phyloP scores from a whole-genome alignment of 2,888 invertebrate species.

The Invenusta paracnida region DNA sequence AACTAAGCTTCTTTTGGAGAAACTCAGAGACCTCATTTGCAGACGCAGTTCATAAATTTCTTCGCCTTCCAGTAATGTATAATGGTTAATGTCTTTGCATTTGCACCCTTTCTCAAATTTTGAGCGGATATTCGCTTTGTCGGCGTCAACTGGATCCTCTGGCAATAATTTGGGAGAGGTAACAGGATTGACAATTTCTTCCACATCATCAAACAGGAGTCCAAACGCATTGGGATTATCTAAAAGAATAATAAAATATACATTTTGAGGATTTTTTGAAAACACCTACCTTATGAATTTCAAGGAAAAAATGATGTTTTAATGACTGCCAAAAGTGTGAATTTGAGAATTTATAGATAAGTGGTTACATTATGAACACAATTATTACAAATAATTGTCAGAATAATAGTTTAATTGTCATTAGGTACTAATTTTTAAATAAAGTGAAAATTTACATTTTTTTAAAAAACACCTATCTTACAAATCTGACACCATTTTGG shows the following conservation, averaged over 20 bases:
- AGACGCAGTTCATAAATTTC: not conserved
- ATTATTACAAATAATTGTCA: not conserved
- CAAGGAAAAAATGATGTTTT: not conserved
- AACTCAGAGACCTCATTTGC: constrained; percentile 9
- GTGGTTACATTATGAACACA: not conserved
- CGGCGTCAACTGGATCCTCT: not conserved
- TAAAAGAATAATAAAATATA: constrained; percentile 4
- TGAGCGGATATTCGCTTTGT: not conserved
- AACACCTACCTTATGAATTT: not conserved
- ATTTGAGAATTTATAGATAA: not conserved
- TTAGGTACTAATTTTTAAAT: not conserved
- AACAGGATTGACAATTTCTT: not conserved
- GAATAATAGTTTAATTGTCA: not conserved
- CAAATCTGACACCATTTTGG: not conserved
- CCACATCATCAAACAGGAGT: not conserved
- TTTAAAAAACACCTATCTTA: not conserved
- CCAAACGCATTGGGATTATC: not conserved
- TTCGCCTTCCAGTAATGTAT: not conserved
- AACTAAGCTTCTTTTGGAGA: not conserved
- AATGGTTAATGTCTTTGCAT: not conserved
- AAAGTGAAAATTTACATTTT: not conserved
- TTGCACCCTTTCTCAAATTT: not conserved
- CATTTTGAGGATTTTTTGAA: not conserved
- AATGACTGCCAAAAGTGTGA: too few species aligned
- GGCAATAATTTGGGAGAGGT: not conserved